Base-by-base conservation (phyloP, 2,888 invertebrate species). In the Escarpia spicata region DNA sequence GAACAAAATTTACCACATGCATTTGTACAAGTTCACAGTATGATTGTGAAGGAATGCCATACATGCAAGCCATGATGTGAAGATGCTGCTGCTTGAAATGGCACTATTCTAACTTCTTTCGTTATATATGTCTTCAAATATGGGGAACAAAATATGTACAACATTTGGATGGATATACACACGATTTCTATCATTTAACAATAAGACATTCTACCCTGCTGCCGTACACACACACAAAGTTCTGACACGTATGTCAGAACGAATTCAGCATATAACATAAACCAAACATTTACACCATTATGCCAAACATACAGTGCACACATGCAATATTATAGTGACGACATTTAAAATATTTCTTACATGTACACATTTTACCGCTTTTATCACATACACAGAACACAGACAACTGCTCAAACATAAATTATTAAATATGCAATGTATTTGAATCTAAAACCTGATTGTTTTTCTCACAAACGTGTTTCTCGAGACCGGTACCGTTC, bases 351-450 rank as follows among this genome's bases (percentile, higher is more conserved):
- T 75, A 75, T 75, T 75, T 75, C 75, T 75, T 75, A 15, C 75
- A 75, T 52, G 52, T 75, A 75, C 75, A 75, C 75, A 75, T 75
- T 75, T 75, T 75, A 75, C 75, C 75, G 19, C 75, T 75, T 75
- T 75, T 75, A 75, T 6, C 75, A 26, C 75, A 26, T 19, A 75
- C 75, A 26, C n/a, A 26, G 75, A 75, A 75, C 75, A 75, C 75
- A 75, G 75, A 75, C 75, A 75, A 75, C 75, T 75, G n/a, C 19
- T 19, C 19, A 75, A 75, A 75, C 75, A 26, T 26, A 75, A 75
- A 75, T 75, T 75, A 75, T 75, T 75, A 75, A 75, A 75, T 75
- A 75, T 75, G 75, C 75, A 75, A 75, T 75, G 75, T 75, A 75
- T 26, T 75, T 75, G 19, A 75, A 75, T 75, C 75, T 75, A 75